Evolutionary conservation across 2,797 vertebrate genomes (phyloP).

Genomic region (Presbytis comata): DNA sequence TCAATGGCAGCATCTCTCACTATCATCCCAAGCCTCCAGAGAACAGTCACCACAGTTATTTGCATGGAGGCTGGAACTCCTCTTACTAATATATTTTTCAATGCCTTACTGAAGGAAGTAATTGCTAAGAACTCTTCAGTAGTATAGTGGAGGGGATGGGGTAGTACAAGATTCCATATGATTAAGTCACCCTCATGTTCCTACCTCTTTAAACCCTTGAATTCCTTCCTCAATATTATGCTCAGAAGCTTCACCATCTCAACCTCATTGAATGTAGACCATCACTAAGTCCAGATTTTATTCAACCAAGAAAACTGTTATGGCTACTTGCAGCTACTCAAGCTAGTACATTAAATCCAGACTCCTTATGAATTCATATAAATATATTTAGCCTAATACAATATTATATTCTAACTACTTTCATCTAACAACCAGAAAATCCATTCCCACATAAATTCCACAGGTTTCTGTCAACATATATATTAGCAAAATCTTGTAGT

Average conservation of each 20-base stretch:
- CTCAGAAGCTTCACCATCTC: neutral
- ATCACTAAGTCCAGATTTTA: neutral
- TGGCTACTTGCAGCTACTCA: neutral
- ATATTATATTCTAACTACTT: neutral
- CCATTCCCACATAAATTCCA: constrained; percentile 25
- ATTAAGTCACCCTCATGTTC: neutral
- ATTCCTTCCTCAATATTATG: neutral
- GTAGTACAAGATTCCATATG: neutral
- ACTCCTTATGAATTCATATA: neutral
- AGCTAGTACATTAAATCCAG: neutral
- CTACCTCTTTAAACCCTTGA: neutral
- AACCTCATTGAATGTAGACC: neutral
- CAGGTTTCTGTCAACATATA: neutral
- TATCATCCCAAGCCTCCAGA: neutral
- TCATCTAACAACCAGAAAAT: neutral
- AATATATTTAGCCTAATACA: constrained; percentile 13
- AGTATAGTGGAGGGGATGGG: neutral
- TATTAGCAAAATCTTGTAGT: neutral
- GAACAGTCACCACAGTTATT: neutral
- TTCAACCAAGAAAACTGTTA: neutral
- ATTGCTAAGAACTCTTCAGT: neutral
- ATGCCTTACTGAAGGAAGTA: neutral
- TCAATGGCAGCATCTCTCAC: neutral
- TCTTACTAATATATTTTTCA: neutral
- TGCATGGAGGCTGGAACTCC: neutral